phyloP scores from a whole-genome alignment of 2,797 vertebrate genomes.

The Gymnodraco acuticeps region DNA sequence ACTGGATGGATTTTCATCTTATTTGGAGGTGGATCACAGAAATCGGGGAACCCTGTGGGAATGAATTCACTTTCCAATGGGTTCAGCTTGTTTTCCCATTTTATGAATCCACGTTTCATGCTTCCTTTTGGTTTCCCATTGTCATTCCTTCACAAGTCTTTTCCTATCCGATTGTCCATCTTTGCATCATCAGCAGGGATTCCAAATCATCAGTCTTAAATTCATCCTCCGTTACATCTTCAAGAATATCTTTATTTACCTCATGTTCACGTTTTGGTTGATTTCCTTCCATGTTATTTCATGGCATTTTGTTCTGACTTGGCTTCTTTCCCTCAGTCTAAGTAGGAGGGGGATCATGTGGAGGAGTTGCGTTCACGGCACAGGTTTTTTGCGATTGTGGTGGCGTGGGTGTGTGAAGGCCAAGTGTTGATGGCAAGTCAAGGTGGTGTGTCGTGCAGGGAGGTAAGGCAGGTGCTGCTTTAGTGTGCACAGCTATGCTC shows the following conservation, averaged over 20 bases:
- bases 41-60: slow-evolving; percentile 64
- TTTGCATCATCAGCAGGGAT: slow-evolving; percentile 67
- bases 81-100: slow-evolving; percentile 71
- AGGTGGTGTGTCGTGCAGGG: slow-evolving; percentile 81
- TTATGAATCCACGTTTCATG: slow-evolving; percentile 64
- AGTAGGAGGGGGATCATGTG: slow-evolving; percentile 77
- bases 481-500: slow-evolving; percentile 85
- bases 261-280: slow-evolving; percentile 76
- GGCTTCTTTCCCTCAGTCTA: slow-evolving; percentile 84
- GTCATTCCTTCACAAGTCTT: slow-evolving; percentile 65
- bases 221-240: slow-evolving; percentile 58
- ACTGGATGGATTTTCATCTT: slow-evolving; percentile 74
- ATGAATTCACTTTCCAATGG: slow-evolving; percentile 67
- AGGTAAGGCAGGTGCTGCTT: slow-evolving; percentile 86
- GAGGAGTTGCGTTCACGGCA: slow-evolving; percentile 77
- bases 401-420: slow-evolving; percentile 81
- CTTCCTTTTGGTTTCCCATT: slow-evolving; percentile 72
- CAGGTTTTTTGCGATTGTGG: slow-evolving; percentile 76
- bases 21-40: slow-evolving; percentile 72
- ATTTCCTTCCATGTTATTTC: slow-evolving; percentile 77
- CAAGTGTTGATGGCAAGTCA: slow-evolving; percentile 81
- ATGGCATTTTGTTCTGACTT: slow-evolving; percentile 85
- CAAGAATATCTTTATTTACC: slow-evolving; percentile 67
- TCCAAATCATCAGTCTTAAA: slow-evolving; percentile 64
- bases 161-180: slow-evolving; percentile 53